Evolutionary conservation across 2,888 invertebrate genomes (phyloP).

Genomic region (Cantharis nigra): DNA sequence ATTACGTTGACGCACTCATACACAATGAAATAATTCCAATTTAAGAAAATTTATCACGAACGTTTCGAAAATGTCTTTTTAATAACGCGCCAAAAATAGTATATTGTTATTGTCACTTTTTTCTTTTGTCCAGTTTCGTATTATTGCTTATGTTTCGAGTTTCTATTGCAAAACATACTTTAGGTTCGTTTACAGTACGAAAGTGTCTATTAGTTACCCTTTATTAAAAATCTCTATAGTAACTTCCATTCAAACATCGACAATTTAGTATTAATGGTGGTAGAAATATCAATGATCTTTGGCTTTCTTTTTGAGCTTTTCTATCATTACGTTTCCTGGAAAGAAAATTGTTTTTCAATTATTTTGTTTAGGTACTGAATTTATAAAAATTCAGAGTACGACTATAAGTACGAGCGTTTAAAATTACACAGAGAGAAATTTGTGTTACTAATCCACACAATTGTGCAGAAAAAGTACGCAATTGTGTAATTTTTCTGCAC

Average conservation of each 20-base stretch:
- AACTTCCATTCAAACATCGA: conserved; percentile 25
- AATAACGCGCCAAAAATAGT: neutral
- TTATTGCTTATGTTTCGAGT: neutral
- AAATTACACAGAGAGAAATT: no score
- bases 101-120: neutral
- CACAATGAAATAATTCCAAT: neutral
- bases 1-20: conserved; percentile 45
- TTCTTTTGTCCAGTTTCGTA: neutral
- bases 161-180: neutral
- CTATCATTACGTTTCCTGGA: neutral
- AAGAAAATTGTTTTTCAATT: neutral
- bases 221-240: conserved; percentile 20
- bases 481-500: no score
- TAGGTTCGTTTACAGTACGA: neutral
- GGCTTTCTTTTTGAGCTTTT: neutral
- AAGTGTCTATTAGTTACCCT: conserved; percentile 3
- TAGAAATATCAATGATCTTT: conserved; percentile 25
- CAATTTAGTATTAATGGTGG: conserved; percentile 10
- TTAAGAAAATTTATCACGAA: neutral
- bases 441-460: no score
- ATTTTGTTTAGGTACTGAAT: no score
- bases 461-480: no score
- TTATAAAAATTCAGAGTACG: no score
- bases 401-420: no score
- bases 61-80: conserved; percentile 5